Evolutionary conservation across 2,113 vertebrate genomes (phyloP).

Genomic region (Progne subis): DNA sequence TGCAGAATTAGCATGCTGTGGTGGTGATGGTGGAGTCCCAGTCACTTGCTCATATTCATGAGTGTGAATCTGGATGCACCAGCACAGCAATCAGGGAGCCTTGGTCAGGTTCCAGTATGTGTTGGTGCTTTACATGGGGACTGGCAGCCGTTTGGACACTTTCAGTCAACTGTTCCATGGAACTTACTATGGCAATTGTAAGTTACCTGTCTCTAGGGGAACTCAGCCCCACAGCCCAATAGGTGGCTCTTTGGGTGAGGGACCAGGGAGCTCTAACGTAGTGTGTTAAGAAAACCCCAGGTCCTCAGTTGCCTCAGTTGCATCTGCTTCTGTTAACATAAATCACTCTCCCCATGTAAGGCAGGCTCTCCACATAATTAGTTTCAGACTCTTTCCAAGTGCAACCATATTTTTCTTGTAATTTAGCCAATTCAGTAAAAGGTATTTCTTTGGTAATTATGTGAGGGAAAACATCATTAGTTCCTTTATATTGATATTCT

Average conservation of each 20-base stretch:
- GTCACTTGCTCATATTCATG: neutral
- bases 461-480: neutral
- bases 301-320: neutral
- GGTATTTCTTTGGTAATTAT: neutral
- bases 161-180: neutral
- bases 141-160: neutral
- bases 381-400: neutral
- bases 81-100: fast-evolving
- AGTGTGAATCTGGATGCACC: neutral
- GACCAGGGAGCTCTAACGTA: neutral
- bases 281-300: neutral
- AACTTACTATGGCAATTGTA: neutral
- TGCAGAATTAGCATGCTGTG: neutral
- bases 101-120: neutral
- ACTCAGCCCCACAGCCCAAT: neutral
- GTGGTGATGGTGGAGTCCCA: neutral
- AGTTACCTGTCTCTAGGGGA: neutral
- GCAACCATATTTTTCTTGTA: neutral
- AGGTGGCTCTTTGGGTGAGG: neutral
- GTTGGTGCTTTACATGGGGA: neutral
- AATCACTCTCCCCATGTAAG: neutral
- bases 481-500: neutral
- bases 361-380: neutral
- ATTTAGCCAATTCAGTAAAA: neutral
- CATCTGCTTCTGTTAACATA: neutral